Base-by-base conservation (phyloP, 2,113 vertebrate genomes). In the Forbesichthys agassizii region DNA sequence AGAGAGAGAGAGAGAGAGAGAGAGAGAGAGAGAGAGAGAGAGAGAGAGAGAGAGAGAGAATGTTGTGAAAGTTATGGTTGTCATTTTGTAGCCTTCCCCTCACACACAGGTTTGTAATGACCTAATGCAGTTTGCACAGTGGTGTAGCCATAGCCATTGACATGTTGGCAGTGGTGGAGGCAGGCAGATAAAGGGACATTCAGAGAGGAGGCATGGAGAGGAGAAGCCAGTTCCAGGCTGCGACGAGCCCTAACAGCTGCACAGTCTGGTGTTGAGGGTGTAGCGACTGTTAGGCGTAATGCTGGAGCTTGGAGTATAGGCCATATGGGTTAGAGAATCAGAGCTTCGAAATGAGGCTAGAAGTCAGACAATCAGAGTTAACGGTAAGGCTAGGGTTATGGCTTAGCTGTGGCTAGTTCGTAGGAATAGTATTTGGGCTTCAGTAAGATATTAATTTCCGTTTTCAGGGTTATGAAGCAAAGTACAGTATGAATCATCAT, bases 81-180 rank as follows among this genome's bases (percentile, higher is more conserved):
- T 88, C 1, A 27, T 82, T 88, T 88, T 87, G 86, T 86, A 82
- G 82, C 75, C 59, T 69, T 71, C 82, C 86, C 88, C 88, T 2
- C 27, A 27, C 27, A 27, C 27, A 27, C 80, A 79, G 84, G 92
- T 95, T 94, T 92, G 90, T 93, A 92, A 93, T 96, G 95, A 97
- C 94, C 93, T 95, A 94, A 98, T 96, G 96, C 95, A 85, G 93
- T 97, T 98, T 98, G 96, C 96, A 98, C 96, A 96, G 91, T 91
- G 91, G 93, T 90, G 94, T 94, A 94, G 27, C 27, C 27, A 27
- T 27, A 27, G 94, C 94, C 94, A 95, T 93, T 93, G 90, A 93
- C 91, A 86, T 93, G 92, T 88, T 93, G 93, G 94, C 94, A 94
- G 93, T 92, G 93, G 92, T 93, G 86, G 86, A 87, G 74, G 84